Percentiles rank a stretch among this genome's conserved stretches.
Conservation (phyloP, 2,888 invertebrate species). For the Cheilosia pagana region DNA sequence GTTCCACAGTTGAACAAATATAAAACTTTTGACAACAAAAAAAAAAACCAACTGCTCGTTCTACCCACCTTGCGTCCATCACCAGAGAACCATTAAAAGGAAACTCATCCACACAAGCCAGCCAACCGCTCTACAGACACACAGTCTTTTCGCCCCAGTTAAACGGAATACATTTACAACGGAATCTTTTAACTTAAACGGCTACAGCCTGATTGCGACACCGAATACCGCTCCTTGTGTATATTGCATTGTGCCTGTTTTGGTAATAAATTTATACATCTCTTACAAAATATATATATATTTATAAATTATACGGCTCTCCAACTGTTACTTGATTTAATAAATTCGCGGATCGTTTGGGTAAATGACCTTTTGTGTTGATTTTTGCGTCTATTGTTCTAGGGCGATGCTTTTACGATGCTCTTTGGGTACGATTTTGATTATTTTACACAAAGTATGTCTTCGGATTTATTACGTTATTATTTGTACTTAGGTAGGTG, state of each 20-base stretch:
- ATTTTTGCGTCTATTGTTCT: not conserved
- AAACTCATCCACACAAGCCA: not conserved
- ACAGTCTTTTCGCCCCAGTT: constrained; percentile 52
- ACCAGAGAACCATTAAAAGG: not conserved
- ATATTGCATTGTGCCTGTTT: constrained; percentile 82
- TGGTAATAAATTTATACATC: constrained; percentile 78
- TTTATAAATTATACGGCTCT: not conserved
- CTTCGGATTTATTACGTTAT: constrained; percentile 16
- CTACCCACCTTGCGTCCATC: not conserved
- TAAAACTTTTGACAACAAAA: not conserved
- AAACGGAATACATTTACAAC: constrained; percentile 74
- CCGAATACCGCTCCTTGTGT: constrained; percentile 79
- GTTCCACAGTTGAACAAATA: not conserved
- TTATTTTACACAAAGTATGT: not conserved
- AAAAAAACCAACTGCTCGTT: not conserved
- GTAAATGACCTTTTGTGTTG: constrained; percentile 27
- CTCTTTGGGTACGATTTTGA: constrained; percentile 13
- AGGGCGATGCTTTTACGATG: constrained; percentile 13
- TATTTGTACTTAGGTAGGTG: constrained; percentile 30
- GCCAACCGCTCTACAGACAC: not conserved
- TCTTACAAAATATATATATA: constrained; percentile 4
- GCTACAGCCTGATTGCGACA: constrained; percentile 75
- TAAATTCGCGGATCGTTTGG: constrained; percentile 36
- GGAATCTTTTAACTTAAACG: constrained; percentile 75
- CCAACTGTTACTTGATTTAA: constrained; percentile 27